These are phyloP conservation scores for Ranitomeya variabilis DNA, from an alignment of 2,113 vertebrate species.

Conservation along the genomic window DNA sequence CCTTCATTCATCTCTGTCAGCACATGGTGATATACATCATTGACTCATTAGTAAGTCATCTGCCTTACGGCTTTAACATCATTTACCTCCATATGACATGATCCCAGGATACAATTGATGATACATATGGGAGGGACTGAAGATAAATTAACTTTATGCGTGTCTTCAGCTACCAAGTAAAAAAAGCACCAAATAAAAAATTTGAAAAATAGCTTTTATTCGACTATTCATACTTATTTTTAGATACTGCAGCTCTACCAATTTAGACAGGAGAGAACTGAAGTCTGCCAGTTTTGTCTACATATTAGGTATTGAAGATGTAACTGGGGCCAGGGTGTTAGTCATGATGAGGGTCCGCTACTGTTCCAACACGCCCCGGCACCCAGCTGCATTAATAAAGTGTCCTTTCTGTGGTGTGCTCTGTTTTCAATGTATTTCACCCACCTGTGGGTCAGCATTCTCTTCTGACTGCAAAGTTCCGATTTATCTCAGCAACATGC, in stretches of 20 bases:
- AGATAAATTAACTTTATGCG: slow-evolving; percentile 40
- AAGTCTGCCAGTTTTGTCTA: neutral
- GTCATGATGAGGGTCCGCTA: too few relatives aligned
- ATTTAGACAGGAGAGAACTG: neutral
- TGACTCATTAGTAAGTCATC: slow-evolving; percentile 57
- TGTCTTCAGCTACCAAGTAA: slow-evolving; percentile 20
- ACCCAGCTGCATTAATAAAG: too few relatives aligned
- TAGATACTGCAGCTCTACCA: neutral
- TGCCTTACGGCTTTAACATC: slow-evolving; percentile 55
- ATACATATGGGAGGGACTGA: slow-evolving; percentile 46
- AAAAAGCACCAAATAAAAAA: neutral
- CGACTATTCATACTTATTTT: neutral
- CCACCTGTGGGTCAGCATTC: too few relatives aligned
- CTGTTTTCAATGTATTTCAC: too few relatives aligned
- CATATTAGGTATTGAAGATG: neutral
- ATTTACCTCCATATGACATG: slow-evolving; percentile 55
- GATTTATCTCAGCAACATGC: too few relatives aligned
- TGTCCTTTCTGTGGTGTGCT: too few relatives aligned
- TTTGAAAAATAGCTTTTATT: neutral
- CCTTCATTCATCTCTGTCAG: slow-evolving; percentile 49
- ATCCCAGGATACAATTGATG: slow-evolving; percentile 38
- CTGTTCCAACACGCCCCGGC: too few relatives aligned
- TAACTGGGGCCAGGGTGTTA: too few relatives aligned
- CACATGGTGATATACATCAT: slow-evolving; percentile 51
- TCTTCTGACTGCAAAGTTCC: too few relatives aligned